These are phyloP conservation scores for Harmothoe impar DNA, from an alignment of 2,888 invertebrate species.

Conservation along the genomic window DNA sequence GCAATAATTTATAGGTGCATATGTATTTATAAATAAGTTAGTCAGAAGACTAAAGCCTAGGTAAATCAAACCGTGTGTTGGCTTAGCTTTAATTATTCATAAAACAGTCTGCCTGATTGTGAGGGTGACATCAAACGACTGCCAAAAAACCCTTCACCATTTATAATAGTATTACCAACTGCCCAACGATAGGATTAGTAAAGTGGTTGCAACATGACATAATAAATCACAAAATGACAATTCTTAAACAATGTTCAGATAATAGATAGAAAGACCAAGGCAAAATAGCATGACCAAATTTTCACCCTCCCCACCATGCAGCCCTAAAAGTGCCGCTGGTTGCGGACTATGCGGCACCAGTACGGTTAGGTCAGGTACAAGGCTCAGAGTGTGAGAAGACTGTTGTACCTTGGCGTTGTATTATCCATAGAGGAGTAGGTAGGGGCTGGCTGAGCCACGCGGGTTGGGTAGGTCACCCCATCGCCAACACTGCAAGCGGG, in stretches of 20 bases:
- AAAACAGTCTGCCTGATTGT: too few species aligned
- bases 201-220: constrained; percentile 29
- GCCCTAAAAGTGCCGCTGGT: not conserved
- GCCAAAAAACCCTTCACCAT: not conserved
- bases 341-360: not conserved
- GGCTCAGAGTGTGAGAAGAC: constrained; percentile 57
- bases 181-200: not conserved
- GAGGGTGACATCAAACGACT: too few species aligned
- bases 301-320: not conserved
- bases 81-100: too few species aligned
- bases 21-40: too few species aligned
- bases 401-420: constrained; percentile 63
- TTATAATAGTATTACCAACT: not conserved
- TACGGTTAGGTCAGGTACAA: not conserved
- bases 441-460: constrained; percentile 66
- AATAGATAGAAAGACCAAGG: not conserved
- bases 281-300: constrained; percentile 18
- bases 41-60: too few species aligned
- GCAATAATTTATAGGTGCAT: too few species aligned
- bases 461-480: constrained; percentile 70
- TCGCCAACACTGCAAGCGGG: constrained; percentile 70
- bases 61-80: too few species aligned
- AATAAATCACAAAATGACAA: constrained; percentile 1
- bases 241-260: not conserved
- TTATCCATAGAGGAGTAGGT: constrained; percentile 69